Conservation (phyloP, 64 coral and sea anemone genomes). For the Astreopora myriophthalma region DNA sequence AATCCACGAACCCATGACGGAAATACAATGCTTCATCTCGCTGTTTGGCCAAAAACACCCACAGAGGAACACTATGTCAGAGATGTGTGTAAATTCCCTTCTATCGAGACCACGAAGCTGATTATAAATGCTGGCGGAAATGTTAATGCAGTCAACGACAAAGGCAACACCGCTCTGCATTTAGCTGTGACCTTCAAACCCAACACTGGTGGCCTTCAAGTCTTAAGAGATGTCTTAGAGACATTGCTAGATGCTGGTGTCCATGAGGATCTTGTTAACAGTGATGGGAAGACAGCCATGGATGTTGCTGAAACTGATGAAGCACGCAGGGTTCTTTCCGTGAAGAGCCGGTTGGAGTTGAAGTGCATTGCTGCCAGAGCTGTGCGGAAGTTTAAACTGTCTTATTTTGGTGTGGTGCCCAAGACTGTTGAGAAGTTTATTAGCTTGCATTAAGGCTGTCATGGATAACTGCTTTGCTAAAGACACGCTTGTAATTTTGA, state of each 20-base stretch:
- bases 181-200: slow-evolving; percentile 62
- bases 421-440: slow-evolving; percentile 73
- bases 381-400: slow-evolving; percentile 52
- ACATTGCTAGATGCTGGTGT: slow-evolving; percentile 50
- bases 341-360: slow-evolving; percentile 48
- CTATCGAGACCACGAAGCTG: slow-evolving; percentile 31
- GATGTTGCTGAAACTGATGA: slow-evolving; percentile 66
- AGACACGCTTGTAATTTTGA: background rate
- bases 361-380: slow-evolving; percentile 80
- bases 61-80: slow-evolving; percentile 85
- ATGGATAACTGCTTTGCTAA: background rate
- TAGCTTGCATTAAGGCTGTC: slow-evolving; percentile 51
- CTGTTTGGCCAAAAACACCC: slow-evolving; percentile 70
- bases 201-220: slow-evolving; percentile 25
- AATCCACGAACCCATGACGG: slow-evolving; percentile 67
- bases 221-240: slow-evolving; percentile 54
- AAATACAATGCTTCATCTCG: slow-evolving; percentile 66
- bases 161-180: slow-evolving; percentile 81
- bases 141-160: slow-evolving; percentile 52
- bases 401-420: slow-evolving; percentile 75
- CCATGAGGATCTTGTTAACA: slow-evolving; percentile 71
- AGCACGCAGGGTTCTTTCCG: slow-evolving; percentile 33
- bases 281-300: slow-evolving; percentile 51
- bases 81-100: slow-evolving; percentile 81
- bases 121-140: slow-evolving; percentile 65